Base-by-base conservation (phyloP, 1,140 invertebrate species). In the Pararge aegeria region DNA sequence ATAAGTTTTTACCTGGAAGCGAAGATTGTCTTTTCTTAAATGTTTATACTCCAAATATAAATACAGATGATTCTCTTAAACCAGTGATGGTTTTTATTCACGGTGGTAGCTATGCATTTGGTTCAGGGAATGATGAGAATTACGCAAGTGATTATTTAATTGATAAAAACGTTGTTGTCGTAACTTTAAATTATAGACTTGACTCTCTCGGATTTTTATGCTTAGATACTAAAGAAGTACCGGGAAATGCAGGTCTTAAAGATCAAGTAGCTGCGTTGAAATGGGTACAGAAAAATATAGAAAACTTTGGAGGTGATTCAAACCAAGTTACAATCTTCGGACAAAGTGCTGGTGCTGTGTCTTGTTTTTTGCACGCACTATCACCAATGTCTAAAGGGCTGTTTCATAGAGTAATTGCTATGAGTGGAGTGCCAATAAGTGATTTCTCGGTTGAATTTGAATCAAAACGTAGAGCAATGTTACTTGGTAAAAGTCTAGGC, bases 211-310 rank as follows among this genome's bases (percentile, higher is more conserved):
- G 92, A 1, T 93, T 92, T 74, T 75, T 93, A n/a, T 89, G 89
- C 29, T 66, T 92, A 16, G 85, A 78, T 16, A 66, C 61, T 5
- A 75, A 87, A 53, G 90, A 90, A 27, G 89, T 90, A 0, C 91
- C 92, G 0, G 93, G 93, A 3, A 93, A 93, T 72, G 82, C 83
- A 16, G 93, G 92, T 4, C 55, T 94, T 37, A 91, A 90, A 72
- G 92, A 93, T 61, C 92, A 92, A 75, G 60, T 91, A 21, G 61
- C 70, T 40, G 70, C 92, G 0, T 46, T 93, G 13, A 87, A 87
- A 48, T 93, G 34, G 34, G 34, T 37, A 37, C 9, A 37, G 2
- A 37, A 12, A 10, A 37, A 37, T 37, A 37, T 37, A 91, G 92
- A 91, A 12, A 78, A 87, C 62, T 93, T 93, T 67, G 92, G 92